Evolutionary conservation across 2,888 invertebrate genomes (phyloP).

Genomic region (Tiliacea aurago): DNA sequence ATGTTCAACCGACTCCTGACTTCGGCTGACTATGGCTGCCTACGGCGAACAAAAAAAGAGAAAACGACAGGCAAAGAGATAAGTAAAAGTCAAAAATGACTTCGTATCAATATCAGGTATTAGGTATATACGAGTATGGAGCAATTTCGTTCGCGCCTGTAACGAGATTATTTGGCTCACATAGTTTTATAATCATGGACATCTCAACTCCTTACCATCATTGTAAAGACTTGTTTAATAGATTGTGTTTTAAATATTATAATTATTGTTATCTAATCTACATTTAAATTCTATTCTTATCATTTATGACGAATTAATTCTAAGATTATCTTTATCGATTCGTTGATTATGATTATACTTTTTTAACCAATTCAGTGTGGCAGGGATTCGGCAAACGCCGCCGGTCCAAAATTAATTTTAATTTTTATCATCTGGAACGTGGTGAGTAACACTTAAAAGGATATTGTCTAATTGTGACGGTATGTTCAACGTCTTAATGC

Average conservation of each 20-base stretch:
- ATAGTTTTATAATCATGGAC: background rate
- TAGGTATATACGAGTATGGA: no score
- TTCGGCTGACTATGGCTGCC: no score
- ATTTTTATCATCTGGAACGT: background rate
- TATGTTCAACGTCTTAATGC: background rate
- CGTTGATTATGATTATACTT: conserved; percentile 2
- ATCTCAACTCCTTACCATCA: background rate
- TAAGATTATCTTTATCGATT: conserved; percentile 4
- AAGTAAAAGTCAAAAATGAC: no score
- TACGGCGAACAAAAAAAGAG: no score
- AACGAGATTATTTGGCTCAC: background rate
- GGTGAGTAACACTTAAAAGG: conserved; percentile 8
- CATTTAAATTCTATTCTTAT: background rate
- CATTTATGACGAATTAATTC: conserved; percentile 10
- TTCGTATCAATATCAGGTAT: no score
- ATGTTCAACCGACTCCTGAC: no score
- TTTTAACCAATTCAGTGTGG: conserved; percentile 5
- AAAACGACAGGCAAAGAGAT: no score
- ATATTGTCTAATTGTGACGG: background rate
- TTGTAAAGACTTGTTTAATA: background rate
- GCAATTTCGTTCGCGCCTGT: background rate
- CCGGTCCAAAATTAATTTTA: background rate
- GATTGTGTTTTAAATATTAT: background rate
- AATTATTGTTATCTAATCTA: conserved; percentile 11
- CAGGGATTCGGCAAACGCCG: background rate